Evolutionary conservation across 2,888 invertebrate genomes (phyloP), one percentile per base, ranked within the genome.

Genomic region (Drosophila kokeensis): DNA sequence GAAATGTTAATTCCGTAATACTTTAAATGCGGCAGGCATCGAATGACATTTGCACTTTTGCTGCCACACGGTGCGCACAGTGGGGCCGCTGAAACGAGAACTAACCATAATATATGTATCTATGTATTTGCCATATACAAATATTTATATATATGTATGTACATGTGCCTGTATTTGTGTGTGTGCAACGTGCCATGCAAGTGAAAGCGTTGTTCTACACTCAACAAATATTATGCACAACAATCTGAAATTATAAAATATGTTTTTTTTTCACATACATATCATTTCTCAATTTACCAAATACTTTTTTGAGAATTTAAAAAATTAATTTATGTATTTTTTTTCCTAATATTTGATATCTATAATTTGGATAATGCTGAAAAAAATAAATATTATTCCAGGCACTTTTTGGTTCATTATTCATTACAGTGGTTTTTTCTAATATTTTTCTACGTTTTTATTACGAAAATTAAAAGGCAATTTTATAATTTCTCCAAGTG

Each of bases 1-100:
- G 86, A 86, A 90, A 87, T 83, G 83, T 83, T 82, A 89, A 90
- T 88, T 82, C 85, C 83, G 83, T 83, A 82, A 86, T 89, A 87
- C 89, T 89, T 82, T 87, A 85, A 88, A 90, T 86, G 90, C 88
- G 81, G 80, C 83, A 77, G 87, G 89, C 90, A 91, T 86, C 83
- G 90, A 90, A 87, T 91, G 91, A 90, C 91, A 88, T 88, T 91
- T 91, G 89, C 90, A 86, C 83, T 86, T 90, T 90, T 88, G 83
- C 81, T 76, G 76, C 78, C 86, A 78, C 84, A 87, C 84, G 73
- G 87, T 80, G 73, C 65, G 79, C 79, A 84, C 88, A 88, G 89
- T 86, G 88, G 85, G 76, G 70, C 79, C 75, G 73, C 50, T 65
- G 69, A 57, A 79, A 71, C 75, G 73, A 79, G 81, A 76, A 60